A percentile compares a stretch with the other conserved stretches of the same genome.
Evolutionary conservation across 2,888 invertebrate genomes (phyloP).

Genomic region (Omphaloscelis lunosa): DNA sequence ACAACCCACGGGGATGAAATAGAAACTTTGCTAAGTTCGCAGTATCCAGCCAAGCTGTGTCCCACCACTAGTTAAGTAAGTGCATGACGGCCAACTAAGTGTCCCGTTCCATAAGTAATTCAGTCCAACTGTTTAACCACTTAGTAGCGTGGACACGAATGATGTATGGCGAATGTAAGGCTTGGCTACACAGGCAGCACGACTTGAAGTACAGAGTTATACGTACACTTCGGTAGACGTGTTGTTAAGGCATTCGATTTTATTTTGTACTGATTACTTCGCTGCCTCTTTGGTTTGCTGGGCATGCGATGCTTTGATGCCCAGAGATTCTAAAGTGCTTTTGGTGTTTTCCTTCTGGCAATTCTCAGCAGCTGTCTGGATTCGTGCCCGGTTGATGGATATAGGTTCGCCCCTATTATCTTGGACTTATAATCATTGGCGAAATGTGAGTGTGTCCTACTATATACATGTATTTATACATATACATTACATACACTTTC

Average conservation of each 20-base stretch:
- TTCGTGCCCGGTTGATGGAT: too few species aligned
- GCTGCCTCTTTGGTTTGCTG: background rate
- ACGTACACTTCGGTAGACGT: background rate
- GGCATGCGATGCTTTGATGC: background rate
- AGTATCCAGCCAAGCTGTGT: conserved; percentile 33
- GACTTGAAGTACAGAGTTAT: background rate
- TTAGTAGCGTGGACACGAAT: conserved; percentile 32
- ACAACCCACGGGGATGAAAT: background rate
- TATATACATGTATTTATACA: too few species aligned
- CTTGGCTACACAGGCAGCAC: background rate
- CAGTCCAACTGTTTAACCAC: conserved; percentile 48
- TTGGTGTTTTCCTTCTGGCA: background rate
- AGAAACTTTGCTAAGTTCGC: conserved; percentile 21
- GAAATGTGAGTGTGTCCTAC: background rate
- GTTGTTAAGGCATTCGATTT: background rate
- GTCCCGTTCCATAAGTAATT: conserved; percentile 36
- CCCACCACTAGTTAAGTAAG: conserved; percentile 36
- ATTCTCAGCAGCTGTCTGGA: background rate
- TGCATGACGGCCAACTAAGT: conserved; percentile 38
- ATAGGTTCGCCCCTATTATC: background rate
- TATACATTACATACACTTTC: background rate
- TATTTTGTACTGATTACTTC: background rate
- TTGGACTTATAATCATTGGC: background rate
- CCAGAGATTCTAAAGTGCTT: background rate
- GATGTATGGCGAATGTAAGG: conserved; percentile 14